These are phyloP conservation scores for Conops quadrifasciatus DNA, from an alignment of 2,888 invertebrate genomes.

Conservation along the genomic window DNA sequence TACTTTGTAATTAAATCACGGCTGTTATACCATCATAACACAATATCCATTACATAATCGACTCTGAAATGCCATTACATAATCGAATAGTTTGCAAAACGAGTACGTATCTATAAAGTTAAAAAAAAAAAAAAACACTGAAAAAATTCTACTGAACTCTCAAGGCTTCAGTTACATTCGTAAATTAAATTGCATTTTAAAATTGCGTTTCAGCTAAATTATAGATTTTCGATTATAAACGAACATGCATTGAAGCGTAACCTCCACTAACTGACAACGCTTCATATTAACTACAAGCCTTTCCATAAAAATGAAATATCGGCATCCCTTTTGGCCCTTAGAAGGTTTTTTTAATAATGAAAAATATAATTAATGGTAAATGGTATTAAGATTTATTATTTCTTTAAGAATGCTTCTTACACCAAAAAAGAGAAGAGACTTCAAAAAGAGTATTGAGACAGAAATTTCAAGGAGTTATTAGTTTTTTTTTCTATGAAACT, in stretches of 20 bases:
- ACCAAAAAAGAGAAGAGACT: too few species aligned
- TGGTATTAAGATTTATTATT: too few species aligned
- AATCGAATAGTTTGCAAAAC: slow-evolving; percentile 3
- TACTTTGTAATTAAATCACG: neutral
- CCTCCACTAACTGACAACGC: neutral
- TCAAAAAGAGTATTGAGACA: too few species aligned
- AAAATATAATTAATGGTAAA: too few species aligned
- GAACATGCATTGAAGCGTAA: slow-evolving; percentile 14
- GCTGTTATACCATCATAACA: neutral
- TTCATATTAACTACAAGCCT: slow-evolving; percentile 5
- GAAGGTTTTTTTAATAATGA: too few species aligned
- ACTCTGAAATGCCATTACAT: slow-evolving; percentile 2
- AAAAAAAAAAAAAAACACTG: neutral
- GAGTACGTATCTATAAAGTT: neutral
- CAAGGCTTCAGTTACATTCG: slow-evolving; percentile 6
- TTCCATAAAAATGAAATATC: neutral
- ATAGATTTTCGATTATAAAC: neutral
- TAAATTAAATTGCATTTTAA: neutral
- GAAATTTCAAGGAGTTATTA: too few species aligned
- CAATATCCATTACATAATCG: slow-evolving; percentile 9
- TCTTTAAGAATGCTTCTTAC: too few species aligned
- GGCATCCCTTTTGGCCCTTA: too few species aligned
- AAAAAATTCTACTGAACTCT: neutral
- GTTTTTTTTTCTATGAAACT: too few species aligned
- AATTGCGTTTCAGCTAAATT: neutral